Conservation (phyloP, 2,888 invertebrate genomes). For the Sminthurides aquaticus region DNA sequence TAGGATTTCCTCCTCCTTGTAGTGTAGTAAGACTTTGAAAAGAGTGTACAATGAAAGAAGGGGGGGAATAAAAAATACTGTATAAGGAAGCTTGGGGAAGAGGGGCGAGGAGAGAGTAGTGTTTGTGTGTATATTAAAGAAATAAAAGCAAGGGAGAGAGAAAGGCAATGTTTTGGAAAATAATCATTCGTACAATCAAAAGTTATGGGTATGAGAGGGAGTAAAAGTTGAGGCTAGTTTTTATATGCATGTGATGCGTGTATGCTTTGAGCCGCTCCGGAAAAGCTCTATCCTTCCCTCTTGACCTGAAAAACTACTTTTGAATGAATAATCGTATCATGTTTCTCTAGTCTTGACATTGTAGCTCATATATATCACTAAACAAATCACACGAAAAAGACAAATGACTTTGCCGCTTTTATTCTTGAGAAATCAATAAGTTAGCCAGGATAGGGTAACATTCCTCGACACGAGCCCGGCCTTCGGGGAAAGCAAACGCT, state of each 20-base stretch:
- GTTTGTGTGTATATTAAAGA: too few relatives aligned
- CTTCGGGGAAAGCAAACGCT: too few relatives aligned
- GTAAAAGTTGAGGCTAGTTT: not conserved
- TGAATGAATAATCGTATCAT: slow-evolving; percentile 37
- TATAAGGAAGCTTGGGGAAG: too few relatives aligned
- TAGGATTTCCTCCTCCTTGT: too few relatives aligned
- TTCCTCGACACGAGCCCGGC: not conserved
- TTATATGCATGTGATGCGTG: not conserved
- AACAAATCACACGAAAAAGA: slow-evolving; percentile 41
- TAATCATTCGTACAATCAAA: not conserved
- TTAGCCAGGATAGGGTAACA: slow-evolving; percentile 11
- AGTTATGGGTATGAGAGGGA: not conserved
- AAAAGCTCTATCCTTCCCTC: slow-evolving; percentile 22
- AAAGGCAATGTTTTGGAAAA: not conserved
- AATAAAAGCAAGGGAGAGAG: not conserved
- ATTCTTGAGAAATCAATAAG: slow-evolving; percentile 27
- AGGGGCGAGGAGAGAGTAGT: too few relatives aligned
- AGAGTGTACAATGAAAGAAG: too few relatives aligned
- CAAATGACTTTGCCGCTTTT: slow-evolving; percentile 38
- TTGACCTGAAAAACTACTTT: slow-evolving; percentile 38
- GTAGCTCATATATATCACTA: slow-evolving; percentile 25
- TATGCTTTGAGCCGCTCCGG: not conserved
- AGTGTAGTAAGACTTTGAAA: too few relatives aligned
- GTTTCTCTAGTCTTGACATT: slow-evolving; percentile 31
- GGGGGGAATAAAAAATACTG: too few relatives aligned